Evolutionary conservation across 2,888 invertebrate genomes (phyloP), one percentile per base, ranked within the genome.

Genomic region (Idaea dimidiata): DNA sequence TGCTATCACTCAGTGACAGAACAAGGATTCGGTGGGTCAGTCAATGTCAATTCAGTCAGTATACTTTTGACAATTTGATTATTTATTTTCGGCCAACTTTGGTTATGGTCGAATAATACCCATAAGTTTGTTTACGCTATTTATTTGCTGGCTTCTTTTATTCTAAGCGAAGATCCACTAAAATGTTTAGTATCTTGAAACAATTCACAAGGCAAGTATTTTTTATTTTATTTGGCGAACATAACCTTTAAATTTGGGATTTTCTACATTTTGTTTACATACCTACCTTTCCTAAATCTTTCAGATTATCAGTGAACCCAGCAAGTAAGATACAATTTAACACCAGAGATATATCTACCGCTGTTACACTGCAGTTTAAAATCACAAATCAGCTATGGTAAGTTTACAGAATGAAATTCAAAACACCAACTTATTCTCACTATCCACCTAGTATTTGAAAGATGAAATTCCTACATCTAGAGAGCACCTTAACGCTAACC

Each of bases 361-460:
- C 84, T 61, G 68, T 78, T 58, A 73, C 79, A 14, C 65, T 89
- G n/a, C 89, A 88, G 67, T 87, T 92, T 56, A 89, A 81, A 76
- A 77, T 86, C 60, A 87, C 91, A n/a, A 84, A 89, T 65, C 86
- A 83, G 59, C 75, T 91, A 76, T 90, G 91, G 91, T 91, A 79
- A 80, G 83, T 61, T 62, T 59, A 56, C 18, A 8, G 0, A 43
- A 8, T 43, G 3, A 43, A 43, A 43, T 8, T 43, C 6, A 8
- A 7, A 43, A 43, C 10, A 43, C 43, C 10, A n/a, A n/a, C n/a
- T 0, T 10, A 24, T 43, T 10, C 14, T 43, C 43, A 33, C 24
- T 33, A 3, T 33, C 24, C 24, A 24, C 24, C 24, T 24, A 24
- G 24, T 24, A 24, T 24, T 24, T 24, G 24, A 24, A 5, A 24